These are phyloP conservation scores for Drosophila prolongata DNA, from an alignment of 2,888 invertebrate species.

Conservation along the genomic window DNA sequence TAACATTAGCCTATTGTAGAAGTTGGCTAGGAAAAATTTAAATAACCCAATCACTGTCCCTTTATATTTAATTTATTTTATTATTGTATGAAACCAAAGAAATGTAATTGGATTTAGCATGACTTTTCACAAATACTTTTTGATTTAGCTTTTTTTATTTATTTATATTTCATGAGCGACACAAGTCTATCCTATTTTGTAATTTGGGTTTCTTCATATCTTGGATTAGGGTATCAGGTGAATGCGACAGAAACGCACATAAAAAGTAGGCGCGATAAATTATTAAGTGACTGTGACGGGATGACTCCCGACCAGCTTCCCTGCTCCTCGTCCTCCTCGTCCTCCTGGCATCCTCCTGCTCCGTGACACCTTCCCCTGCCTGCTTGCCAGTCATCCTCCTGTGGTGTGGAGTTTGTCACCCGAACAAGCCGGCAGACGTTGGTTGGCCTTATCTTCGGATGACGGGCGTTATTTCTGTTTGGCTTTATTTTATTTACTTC, in stretches of 20 bases:
- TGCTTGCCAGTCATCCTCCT: conserved; percentile 36
- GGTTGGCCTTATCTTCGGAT: conserved; percentile 62
- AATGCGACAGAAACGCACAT: conserved; percentile 2
- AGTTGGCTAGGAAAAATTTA: too few species aligned
- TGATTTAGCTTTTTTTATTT: not conserved
- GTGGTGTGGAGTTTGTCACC: conserved; percentile 56
- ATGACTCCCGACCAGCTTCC: conserved; percentile 44
- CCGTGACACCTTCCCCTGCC: not conserved
- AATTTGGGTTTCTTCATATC: too few species aligned
- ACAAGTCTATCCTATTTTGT: not conserved
- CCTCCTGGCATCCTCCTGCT: not conserved
- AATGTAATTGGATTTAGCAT: not conserved
- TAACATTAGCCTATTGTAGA: too few species aligned
- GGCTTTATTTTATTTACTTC: conserved; percentile 40
- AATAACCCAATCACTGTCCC: too few species aligned
- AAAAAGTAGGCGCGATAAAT: conserved; percentile 69
- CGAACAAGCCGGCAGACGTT: conserved; percentile 27
- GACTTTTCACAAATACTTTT: not conserved
- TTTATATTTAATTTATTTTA: too few species aligned
- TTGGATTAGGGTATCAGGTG: conserved; percentile 17
- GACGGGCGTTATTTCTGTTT: conserved; percentile 53
- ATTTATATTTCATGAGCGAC: not conserved
- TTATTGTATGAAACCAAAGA: too few species aligned
- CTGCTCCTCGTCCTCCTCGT: conserved; percentile 13
- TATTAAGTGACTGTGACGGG: conserved; percentile 53